phyloP scores from a whole-genome alignment of 2,888 invertebrate species.

The Dryobotodes eremita region DNA sequence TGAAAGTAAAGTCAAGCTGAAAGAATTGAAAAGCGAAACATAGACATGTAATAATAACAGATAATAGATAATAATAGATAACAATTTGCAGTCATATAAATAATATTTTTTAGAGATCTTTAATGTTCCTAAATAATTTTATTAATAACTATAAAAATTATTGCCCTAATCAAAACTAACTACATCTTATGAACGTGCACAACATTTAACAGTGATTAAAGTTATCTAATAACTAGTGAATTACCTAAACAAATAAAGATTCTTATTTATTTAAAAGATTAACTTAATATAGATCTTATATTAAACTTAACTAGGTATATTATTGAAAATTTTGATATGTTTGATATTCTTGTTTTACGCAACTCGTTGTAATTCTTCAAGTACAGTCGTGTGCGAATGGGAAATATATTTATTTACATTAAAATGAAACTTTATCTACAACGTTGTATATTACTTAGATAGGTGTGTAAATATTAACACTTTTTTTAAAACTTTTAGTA shows the following conservation, averaged over 20 bases:
- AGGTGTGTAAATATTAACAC: conserved; percentile 20
- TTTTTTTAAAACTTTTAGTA: conserved; percentile 9
- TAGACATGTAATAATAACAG: conserved; percentile 46
- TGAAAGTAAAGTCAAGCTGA: conserved; percentile 48
- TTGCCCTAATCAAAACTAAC: conserved; percentile 85
- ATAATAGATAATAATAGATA: too few relatives aligned
- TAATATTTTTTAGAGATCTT: conserved; percentile 50
- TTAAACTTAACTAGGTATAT: conserved; percentile 71
- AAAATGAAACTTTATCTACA: background rate
- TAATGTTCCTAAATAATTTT: conserved; percentile 65
- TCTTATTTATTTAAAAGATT: conserved; percentile 74
- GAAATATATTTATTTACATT: background rate
- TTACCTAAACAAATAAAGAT: conserved; percentile 84
- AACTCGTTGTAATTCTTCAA: conserved; percentile 74
- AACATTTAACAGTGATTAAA: conserved; percentile 91
- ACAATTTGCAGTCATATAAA: conserved; percentile 60
- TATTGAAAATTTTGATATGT: conserved; percentile 85
- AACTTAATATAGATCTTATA: conserved; percentile 80
- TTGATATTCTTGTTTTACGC: conserved; percentile 87
- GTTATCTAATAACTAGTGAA: conserved; percentile 84
- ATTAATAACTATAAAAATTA: conserved; percentile 82
- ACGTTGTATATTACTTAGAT: conserved; percentile 4
- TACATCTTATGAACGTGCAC: conserved; percentile 88
- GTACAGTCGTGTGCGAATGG: conserved; percentile 44
- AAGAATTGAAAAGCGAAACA: conserved; percentile 45